These are phyloP conservation scores for Microplitis demolitor DNA, from an alignment of 1,140 invertebrate genomes.

Conservation along the genomic window DNA sequence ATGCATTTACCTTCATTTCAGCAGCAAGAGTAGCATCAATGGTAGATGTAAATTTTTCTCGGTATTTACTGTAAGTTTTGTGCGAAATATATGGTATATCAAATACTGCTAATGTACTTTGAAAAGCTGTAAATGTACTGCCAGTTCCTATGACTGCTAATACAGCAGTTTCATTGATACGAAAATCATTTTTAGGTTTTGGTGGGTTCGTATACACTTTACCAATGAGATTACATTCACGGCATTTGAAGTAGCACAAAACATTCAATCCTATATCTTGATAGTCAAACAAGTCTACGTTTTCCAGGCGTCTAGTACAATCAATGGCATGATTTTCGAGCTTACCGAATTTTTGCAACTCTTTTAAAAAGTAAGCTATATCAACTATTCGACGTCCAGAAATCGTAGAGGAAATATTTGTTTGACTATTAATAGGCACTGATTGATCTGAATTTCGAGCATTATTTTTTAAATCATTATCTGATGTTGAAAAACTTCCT, in stretches of 20 bases:
- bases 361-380: slow-evolving; percentile 24
- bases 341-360: not conserved
- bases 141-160: slow-evolving; percentile 18
- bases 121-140: slow-evolving; percentile 8
- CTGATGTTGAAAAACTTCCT: too few relatives aligned
- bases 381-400: slow-evolving; percentile 24
- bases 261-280: slow-evolving; percentile 13
- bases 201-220: slow-evolving; percentile 8
- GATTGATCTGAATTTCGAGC: too few relatives aligned
- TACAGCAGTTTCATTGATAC: slow-evolving; percentile 24
- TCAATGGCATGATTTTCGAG: not conserved
- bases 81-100: slow-evolving; percentile 32
- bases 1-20: slow-evolving; percentile 14
- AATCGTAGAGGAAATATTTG: not conserved
- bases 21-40: slow-evolving; percentile 26
- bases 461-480: too few relatives aligned
- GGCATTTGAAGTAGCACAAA: slow-evolving; percentile 17
- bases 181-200: not conserved
- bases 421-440: too few relatives aligned
- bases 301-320: not conserved
- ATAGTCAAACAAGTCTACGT: slow-evolving; percentile 9
- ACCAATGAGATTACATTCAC: slow-evolving; percentile 10
- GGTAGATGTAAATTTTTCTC: slow-evolving; percentile 21
- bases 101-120: slow-evolving; percentile 15
- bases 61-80: slow-evolving; percentile 26